phyloP scores from a whole-genome alignment of 1,140 invertebrate species.

The Hylaeus volcanicus region DNA sequence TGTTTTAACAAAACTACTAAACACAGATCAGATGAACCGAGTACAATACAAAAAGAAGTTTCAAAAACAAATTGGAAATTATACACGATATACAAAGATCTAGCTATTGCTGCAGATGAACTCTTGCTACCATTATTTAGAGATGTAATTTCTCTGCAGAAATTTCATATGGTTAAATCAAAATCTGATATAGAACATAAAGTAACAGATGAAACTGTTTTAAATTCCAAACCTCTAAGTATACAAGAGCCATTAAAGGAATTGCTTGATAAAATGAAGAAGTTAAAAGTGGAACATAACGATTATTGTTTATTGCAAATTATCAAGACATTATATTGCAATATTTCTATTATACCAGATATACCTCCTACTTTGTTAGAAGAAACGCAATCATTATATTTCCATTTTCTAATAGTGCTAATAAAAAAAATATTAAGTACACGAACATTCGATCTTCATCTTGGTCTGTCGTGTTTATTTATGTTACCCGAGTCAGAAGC shows the following conservation, averaged over 20 bases:
- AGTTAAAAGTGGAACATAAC: conserved; percentile 60
- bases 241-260: conserved; percentile 29
- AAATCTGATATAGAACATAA: not conserved
- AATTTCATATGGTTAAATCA: conserved; percentile 41
- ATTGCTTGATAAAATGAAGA: conserved; percentile 45
- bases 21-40: not conserved
- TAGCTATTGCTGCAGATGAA: conserved; percentile 55
- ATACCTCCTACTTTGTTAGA: conserved; percentile 27
- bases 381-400: conserved; percentile 52
- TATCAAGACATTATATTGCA: conserved; percentile 61
- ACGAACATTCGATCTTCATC: conserved; percentile 66
- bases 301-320: conserved; percentile 67
- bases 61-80: conserved; percentile 53
- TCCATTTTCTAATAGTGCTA: conserved; percentile 37
- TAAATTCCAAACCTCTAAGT: conserved; percentile 10
- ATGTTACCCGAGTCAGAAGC: conserved; percentile 60
- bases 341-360: conserved; percentile 26
- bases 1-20: conserved; percentile 18
- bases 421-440: conserved; percentile 69
- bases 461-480: conserved; percentile 70
- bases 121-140: conserved; percentile 59
- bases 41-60: conserved; percentile 13
- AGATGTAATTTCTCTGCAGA: conserved; percentile 50
- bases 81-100: conserved; percentile 66
- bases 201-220: not conserved